A percentile compares a stretch with the other conserved stretches of the same genome.
phyloP scores from a whole-genome alignment of 2,797 vertebrate species.

The Microctenopoma stevenorrisi region DNA sequence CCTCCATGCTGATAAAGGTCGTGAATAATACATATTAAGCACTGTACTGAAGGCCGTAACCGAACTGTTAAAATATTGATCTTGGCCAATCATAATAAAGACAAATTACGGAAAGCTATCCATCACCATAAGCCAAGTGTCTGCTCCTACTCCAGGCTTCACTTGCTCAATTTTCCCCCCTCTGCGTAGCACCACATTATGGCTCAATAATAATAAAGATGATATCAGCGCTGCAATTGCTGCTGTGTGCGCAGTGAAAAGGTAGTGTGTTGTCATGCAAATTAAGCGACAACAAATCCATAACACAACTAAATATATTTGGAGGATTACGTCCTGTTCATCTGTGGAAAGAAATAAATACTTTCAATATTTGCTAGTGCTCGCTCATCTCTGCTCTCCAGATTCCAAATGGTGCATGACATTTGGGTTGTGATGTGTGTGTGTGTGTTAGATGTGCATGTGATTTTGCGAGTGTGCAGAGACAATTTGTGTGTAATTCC shows the following conservation, averaged over 20 bases:
- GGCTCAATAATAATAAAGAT: constrained; percentile 84
- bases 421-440: constrained; percentile 42
- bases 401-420: constrained; percentile 63
- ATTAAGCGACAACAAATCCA: constrained; percentile 83
- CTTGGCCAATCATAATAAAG: constrained; percentile 86
- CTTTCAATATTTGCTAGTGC: constrained; percentile 65
- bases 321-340: constrained; percentile 73
- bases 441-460: neutral
- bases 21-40: constrained; percentile 86
- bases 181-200: constrained; percentile 69
- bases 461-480: constrained; percentile 4
- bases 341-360: constrained; percentile 73
- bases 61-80: constrained; percentile 88
- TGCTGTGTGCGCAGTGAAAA: constrained; percentile 61
- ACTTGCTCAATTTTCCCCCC: constrained; percentile 79
- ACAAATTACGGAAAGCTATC: constrained; percentile 85
- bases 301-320: constrained; percentile 81
- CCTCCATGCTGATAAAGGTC: constrained; percentile 73
- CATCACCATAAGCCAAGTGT: constrained; percentile 77
- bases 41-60: constrained; percentile 80
- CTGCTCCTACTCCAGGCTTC: constrained; percentile 69
- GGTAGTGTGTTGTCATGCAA: constrained; percentile 83
- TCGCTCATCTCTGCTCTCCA: constrained; percentile 63
- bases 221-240: constrained; percentile 75
- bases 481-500: constrained; percentile 34